A percentile compares a stretch with the other conserved stretches of the same genome.
Evolutionary conservation across 1,140 invertebrate genomes (phyloP).

Genomic region (Aphelenchoides avenae): DNA sequence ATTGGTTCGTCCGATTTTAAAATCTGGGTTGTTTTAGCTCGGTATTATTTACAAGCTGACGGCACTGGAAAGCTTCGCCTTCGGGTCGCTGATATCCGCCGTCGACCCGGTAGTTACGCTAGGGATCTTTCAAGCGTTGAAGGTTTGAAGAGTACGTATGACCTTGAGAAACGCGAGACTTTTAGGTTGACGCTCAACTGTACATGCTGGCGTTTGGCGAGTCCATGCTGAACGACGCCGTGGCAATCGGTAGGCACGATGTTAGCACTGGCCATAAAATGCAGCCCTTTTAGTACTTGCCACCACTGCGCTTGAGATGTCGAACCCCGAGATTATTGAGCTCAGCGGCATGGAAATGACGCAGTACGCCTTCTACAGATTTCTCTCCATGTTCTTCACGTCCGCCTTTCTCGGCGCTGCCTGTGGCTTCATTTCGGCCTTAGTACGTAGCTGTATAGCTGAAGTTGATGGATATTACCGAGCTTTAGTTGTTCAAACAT

Average conservation of each 20-base stretch:
- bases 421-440: constrained; percentile 86
- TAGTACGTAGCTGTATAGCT: too few species aligned
- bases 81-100: constrained; percentile 92
- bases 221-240: constrained; percentile 95
- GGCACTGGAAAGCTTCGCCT: constrained; percentile 91
- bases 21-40: constrained; percentile 61
- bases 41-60: constrained; percentile 77
- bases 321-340: constrained; percentile 66
- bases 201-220: constrained; percentile 98
- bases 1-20: constrained; percentile 7
- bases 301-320: constrained; percentile 62
- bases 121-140: constrained; percentile 86
- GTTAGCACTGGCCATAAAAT: constrained; percentile 7
- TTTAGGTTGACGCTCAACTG: constrained; percentile 89
- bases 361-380: constrained; percentile 79
- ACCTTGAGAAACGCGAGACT: constrained; percentile 12
- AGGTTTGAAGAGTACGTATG: constrained; percentile 71
- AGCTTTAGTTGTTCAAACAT: constrained; percentile 73
- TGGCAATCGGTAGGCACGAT: constrained; percentile 77
- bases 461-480: too few species aligned
- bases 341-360: constrained; percentile 72
- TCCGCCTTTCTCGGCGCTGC: constrained; percentile 93
- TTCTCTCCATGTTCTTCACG: constrained; percentile 95
- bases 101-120: constrained; percentile 83
- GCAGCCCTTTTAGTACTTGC: constrained; percentile 68